Evolutionary conservation across 2,888 invertebrate genomes (phyloP), one percentile per base, ranked within the genome.

Genomic region (Sabatieria punctata): DNA sequence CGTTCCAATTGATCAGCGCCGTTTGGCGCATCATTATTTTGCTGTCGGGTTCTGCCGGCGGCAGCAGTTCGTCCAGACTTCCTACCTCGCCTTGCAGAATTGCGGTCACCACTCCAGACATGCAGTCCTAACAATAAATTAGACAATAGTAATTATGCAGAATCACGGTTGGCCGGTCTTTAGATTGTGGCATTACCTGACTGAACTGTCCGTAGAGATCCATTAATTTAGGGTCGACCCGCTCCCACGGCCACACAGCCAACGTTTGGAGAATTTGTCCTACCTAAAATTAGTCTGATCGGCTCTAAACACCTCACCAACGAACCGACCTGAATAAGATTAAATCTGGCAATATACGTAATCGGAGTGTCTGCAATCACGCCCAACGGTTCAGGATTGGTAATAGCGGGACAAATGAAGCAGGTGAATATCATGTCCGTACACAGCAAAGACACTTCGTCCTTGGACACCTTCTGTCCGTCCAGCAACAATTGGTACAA

Each of bases 401-500:
- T 82, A 46, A 97, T 84, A 0, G 91, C 93, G 2, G 91, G 91
- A 61, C 93, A 95, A 49, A 97, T 81, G 65, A 91, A 88, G 64
- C 83, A 77, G 11, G 84, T 84, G 64, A 95, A 81, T 24, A 95
- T 81, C 49, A 97, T 73, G 64, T 97, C 93, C 1, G 85, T 84
- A 63, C 86, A 84, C 37, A 71, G 68, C 46, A 30, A 11, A 8
- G 15, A 30, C 15, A 30, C 30, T 15, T 30, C 30, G 8, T 30
- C 30, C 30, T 30, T 15, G 8, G 73, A 72, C 8, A 74, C 65
- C 49, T 72, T 72, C 44, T 73, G 73, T 22, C 73, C 73, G 56
- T 78, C 77, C 18, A 75, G 73, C 26, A 82, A 67, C 52, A 77
- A 72, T 47, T 75, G 77, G 41, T 80, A 79, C 61, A 88, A 78